Base-by-base conservation (phyloP, 2,888 invertebrate genomes). In the Chloroclystis v-ata region DNA sequence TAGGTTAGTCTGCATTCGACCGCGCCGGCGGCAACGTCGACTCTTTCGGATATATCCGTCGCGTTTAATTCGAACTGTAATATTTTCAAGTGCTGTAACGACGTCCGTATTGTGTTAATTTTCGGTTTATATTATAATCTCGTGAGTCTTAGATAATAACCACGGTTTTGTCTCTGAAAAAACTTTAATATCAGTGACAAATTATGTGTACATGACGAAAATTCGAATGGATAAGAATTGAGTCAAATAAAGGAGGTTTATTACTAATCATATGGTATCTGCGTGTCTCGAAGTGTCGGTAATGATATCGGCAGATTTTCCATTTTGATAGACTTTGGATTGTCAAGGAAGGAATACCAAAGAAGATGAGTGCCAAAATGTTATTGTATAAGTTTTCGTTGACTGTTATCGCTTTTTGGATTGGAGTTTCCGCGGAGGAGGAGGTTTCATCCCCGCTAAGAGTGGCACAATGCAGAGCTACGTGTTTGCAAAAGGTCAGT, bases 391-490 rank as follows among this genome's bases (percentile, higher is more conserved):
- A 83, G 86, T 85, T 84, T 65, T 79, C 75, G 69, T 72, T 85
- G 73, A 77, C 80, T 65, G 67, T 78, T 60, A 63, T 84, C 59
- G 72, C 81, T 66, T 75, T 80, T 64, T 84, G 87, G 87, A 85
- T 85, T 81, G 85, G 80, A 72, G 86, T 83, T 73, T 63, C 73
- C 43, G 91, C 90, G 59, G 91, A 91, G 66, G 91, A 91, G 83
- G 92, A 92, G 74, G 91, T 92, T 61, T 92, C 91, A 52, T 92
- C 92, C 65, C 92, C 92, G 48, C 79, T 93, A 59, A 89, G 92
- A 67, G 92, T 92, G 61, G 92, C 92, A 61, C 92, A 92, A 67
- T 93, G 92, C 77, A 83, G 92, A 77, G 92, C 92, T 59, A 91
- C 92, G 60, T 93, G 92, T 79, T 89, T 92, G 67, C 90, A 92